phyloP scores from a whole-genome alignment of 2,797 vertebrate genomes.

The Anguilla anguilla region DNA sequence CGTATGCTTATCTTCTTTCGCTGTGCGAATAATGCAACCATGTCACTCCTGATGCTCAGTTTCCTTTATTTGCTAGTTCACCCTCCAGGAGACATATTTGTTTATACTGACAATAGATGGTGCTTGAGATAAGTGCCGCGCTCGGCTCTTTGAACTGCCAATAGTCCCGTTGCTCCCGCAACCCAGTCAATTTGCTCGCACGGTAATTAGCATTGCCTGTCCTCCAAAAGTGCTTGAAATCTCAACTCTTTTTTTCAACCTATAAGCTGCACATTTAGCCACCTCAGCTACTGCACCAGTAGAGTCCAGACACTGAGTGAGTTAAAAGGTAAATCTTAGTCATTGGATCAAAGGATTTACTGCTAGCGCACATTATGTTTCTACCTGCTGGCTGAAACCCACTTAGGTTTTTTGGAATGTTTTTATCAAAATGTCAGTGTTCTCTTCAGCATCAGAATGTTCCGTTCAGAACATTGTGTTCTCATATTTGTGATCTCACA shows the following conservation, averaged over 20 bases:
- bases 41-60: not conserved
- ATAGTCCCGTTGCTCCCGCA: not conserved
- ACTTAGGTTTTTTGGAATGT: not conserved
- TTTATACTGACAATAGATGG: not conserved
- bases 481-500: no score
- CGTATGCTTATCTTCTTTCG: not conserved
- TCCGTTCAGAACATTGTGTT: no score
- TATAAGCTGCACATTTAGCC: not conserved
- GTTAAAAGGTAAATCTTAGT: not conserved
- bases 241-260: not conserved
- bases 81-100: not conserved
- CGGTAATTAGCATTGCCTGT: not conserved
- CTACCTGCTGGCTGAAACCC: not conserved
- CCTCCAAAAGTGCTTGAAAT: not conserved
- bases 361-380: not conserved
- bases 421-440: no score
- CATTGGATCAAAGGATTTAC: not conserved
- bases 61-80: not conserved
- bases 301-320: no score
- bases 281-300: not conserved
- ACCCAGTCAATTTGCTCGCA: not conserved
- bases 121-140: not conserved
- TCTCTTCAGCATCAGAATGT: no score
- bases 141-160: not conserved
- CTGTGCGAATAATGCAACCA: not conserved